Percentiles rank a stretch among this genome's conserved stretches.
Evolutionary conservation across 2,113 vertebrate species (phyloP).

Genomic region (Aegithalos caudatus): DNA sequence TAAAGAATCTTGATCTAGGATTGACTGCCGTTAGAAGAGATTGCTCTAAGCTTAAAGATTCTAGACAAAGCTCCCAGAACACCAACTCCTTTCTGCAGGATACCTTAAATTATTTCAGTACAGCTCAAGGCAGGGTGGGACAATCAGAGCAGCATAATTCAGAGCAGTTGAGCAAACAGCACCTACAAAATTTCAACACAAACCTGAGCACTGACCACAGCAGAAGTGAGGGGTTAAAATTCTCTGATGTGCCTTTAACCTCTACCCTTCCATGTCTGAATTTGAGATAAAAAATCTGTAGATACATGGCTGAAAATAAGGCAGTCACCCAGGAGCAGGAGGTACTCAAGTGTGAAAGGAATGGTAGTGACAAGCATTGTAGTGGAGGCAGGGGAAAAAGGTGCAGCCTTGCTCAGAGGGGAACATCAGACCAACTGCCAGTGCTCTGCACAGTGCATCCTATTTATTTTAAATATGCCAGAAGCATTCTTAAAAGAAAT

Average conservation of each 20-base stretch:
- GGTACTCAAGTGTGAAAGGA: background rate
- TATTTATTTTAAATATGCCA: background rate
- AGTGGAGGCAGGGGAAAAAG: background rate
- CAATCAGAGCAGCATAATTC: background rate
- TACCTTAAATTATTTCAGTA: background rate
- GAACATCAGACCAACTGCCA: background rate
- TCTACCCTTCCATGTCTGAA: background rate
- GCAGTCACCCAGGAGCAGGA: background rate
- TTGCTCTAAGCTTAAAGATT: slow-evolving; percentile 46
- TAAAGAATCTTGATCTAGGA: slow-evolving; percentile 64
- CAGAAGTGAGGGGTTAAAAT: background rate
- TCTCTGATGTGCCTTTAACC: background rate
- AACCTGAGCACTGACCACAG: background rate
- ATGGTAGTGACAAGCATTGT: background rate
- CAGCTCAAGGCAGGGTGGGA: background rate
- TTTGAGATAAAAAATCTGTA: background rate
- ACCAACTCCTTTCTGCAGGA: background rate
- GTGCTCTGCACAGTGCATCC: background rate
- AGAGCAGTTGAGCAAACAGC: background rate
- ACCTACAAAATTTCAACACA: background rate
- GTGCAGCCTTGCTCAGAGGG: background rate
- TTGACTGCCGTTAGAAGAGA: slow-evolving; percentile 62
- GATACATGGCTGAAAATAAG: background rate
- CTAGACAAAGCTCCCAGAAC: background rate
- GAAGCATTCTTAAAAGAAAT: background rate